These are phyloP conservation scores for Eupithecia dodoneata DNA, from an alignment of 2,888 invertebrate species.

Conservation along the genomic window DNA sequence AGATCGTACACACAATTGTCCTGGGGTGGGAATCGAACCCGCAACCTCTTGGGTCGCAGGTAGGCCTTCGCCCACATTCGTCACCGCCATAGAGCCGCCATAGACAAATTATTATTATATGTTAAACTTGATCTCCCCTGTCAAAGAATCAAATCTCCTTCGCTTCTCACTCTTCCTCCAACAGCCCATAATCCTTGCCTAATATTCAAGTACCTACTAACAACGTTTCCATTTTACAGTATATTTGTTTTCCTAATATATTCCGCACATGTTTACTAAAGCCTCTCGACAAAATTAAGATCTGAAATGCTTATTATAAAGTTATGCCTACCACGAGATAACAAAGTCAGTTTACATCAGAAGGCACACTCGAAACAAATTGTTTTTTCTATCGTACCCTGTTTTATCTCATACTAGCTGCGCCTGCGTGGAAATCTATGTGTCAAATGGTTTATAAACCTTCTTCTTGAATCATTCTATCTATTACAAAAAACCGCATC, in stretches of 20 bases:
- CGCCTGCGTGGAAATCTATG: too few relatives aligned
- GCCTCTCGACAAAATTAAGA: constrained; percentile 5
- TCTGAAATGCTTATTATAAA: not conserved
- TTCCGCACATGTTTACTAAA: not conserved
- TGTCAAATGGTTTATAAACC: too few relatives aligned
- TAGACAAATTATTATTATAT: too few relatives aligned
- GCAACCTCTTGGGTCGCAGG: too few relatives aligned
- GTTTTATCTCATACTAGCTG: too few relatives aligned
- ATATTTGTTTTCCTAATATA: constrained; percentile 6
- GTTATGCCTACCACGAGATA: not conserved
- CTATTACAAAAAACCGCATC: too few relatives aligned
- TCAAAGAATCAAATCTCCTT: not conserved
- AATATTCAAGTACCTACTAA: not conserved
- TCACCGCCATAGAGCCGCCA: too few relatives aligned
- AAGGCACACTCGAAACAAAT: not conserved
- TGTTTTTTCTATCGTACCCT: too few relatives aligned
- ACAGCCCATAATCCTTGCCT: not conserved
- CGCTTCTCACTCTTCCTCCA: not conserved
- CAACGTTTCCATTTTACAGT: not conserved
- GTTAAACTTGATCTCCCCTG: not conserved
- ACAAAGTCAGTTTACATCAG: not conserved
- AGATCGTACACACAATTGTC: too few relatives aligned
- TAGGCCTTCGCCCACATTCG: too few relatives aligned
- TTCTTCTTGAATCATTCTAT: too few relatives aligned
- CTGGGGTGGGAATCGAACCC: too few relatives aligned